These are phyloP conservation scores for Leucosticte australis DNA, from an alignment of 2,113 vertebrate species.

Conservation along the genomic window DNA sequence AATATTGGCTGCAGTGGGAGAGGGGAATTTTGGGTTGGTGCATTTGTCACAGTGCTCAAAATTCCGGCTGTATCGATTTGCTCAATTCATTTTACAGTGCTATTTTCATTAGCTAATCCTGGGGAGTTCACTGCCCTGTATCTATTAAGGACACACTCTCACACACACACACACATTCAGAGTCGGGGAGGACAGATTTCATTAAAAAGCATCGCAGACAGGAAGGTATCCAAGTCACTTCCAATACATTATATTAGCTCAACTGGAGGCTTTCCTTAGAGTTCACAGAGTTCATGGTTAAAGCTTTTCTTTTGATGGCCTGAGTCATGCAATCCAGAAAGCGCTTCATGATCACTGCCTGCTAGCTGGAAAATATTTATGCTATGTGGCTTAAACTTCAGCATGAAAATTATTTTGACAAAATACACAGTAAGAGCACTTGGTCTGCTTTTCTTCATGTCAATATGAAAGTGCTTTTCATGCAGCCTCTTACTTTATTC, in stretches of 20 bases:
- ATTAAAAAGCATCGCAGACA: not conserved
- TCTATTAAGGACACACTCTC: not conserved
- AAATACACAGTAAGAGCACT: constrained; percentile 52
- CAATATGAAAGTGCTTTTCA: constrained; percentile 64
- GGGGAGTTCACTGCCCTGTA: not conserved
- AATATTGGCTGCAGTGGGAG: not conserved
- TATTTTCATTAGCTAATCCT: constrained; percentile 53
- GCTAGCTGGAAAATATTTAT: constrained; percentile 25
- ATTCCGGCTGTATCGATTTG: constrained; percentile 31
- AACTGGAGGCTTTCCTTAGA: not conserved
- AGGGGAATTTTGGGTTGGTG: not conserved
- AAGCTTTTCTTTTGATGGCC: constrained; percentile 26
- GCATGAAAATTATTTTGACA: constrained; percentile 68
- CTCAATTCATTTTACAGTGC: constrained; percentile 42
- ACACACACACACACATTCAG: not conserved
- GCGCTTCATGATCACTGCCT: not conserved
- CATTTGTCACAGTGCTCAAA: constrained; percentile 27
- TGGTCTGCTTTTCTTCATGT: constrained; percentile 49
- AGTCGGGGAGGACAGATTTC: constrained; percentile 22
- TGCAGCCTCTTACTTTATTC: constrained; percentile 58
- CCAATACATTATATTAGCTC: constrained; percentile 13
- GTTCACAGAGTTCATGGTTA: constrained; percentile 24
- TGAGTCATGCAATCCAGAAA: not conserved
- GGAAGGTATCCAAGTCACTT: constrained; percentile 46
- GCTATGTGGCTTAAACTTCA: constrained; percentile 38